These are phyloP conservation scores for Antennarius striatus DNA, from an alignment of 2,113 vertebrate species.

Conservation along the genomic window DNA sequence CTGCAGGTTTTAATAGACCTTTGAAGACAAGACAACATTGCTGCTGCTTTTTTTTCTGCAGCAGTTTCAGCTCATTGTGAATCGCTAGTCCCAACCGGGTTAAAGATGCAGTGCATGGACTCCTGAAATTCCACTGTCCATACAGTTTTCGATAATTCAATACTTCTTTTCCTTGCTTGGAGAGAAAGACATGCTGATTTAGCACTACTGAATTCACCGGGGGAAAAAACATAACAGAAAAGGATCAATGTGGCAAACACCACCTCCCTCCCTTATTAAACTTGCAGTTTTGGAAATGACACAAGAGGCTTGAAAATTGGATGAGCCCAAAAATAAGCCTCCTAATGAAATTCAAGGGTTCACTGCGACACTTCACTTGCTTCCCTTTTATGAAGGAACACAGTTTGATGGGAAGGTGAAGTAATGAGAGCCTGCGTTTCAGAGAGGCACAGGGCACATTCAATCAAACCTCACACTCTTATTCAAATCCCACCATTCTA, in stretches of 20 bases:
- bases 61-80: too few relatives aligned
- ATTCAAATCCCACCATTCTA: conserved; percentile 66
- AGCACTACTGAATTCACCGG: conserved; percentile 15
- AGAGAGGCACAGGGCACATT: conserved; percentile 70
- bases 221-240: background rate
- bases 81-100: background rate
- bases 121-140: background rate
- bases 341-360: conserved; percentile 65
- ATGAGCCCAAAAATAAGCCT: conserved; percentile 27
- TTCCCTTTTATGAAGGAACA: conserved; percentile 61
- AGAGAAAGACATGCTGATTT: background rate
- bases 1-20: too few relatives aligned
- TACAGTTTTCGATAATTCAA: background rate
- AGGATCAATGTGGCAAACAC: conserved; percentile 35
- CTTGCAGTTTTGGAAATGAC: background rate
- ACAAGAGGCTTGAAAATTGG: conserved; percentile 44
- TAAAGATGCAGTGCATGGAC: background rate
- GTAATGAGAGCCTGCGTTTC: conserved; percentile 68
- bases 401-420: conserved; percentile 60
- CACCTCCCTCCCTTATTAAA: conserved; percentile 5
- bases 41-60: too few relatives aligned
- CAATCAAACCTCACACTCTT: conserved; percentile 73
- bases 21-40: too few relatives aligned
- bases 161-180: background rate
- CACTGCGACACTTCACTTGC: conserved; percentile 53